Conservation (phyloP, 2,888 invertebrate species). For the Deroplatys truncata region DNA sequence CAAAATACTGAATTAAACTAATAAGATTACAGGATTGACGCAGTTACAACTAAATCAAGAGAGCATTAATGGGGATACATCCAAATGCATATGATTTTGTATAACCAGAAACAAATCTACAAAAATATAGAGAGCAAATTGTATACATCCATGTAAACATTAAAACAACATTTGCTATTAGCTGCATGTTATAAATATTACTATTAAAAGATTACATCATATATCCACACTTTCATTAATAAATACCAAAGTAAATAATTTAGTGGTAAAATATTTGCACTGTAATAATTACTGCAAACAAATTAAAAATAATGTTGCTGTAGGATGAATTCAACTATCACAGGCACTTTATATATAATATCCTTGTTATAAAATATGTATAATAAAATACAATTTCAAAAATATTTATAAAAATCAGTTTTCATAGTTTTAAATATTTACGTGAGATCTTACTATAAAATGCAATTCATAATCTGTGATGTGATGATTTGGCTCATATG, state of each 20-base stretch:
- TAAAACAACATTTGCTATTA: neutral
- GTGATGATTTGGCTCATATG: neutral
- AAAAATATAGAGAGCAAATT: too few relatives aligned
- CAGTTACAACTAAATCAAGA: too few relatives aligned
- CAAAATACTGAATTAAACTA: too few relatives aligned
- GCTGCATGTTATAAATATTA: neutral
- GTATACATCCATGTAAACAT: too few relatives aligned
- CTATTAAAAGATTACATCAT: neutral
- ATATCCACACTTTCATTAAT: neutral
- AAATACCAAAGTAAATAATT: constrained; percentile 13
- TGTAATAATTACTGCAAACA: neutral
- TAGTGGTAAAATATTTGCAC: neutral
- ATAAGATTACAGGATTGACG: too few relatives aligned
- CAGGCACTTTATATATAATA: neutral
- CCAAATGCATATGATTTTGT: too few relatives aligned
- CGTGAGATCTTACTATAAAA: neutral
- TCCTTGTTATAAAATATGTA: neutral
- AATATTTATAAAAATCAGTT: neutral
- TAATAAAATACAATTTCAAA: neutral
- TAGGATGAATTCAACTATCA: neutral
- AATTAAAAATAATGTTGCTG: neutral
- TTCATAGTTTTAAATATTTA: neutral
- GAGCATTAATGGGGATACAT: too few relatives aligned
- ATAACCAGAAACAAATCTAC: too few relatives aligned
- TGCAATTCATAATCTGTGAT: neutral